Percentiles rank a stretch among this genome's conserved stretches.
phyloP scores from a whole-genome alignment of 2,888 invertebrate genomes.

The Drosophila hawaiiensis region DNA sequence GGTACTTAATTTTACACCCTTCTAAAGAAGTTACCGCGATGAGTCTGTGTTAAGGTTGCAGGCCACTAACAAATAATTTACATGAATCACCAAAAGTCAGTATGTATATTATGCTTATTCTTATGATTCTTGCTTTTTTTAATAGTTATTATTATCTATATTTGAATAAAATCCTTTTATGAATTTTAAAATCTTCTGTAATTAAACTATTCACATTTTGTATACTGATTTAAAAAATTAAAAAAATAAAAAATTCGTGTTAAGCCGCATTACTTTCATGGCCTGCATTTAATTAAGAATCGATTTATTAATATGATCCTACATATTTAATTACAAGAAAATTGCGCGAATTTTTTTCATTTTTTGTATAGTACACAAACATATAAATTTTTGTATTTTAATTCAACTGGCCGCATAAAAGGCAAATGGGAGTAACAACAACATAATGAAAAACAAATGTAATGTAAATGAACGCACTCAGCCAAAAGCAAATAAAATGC shows the following conservation, averaged over 20 bases:
- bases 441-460: constrained; percentile 24
- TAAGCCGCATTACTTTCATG: constrained; percentile 22
- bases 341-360: constrained; percentile 35
- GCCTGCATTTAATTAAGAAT: constrained; percentile 64
- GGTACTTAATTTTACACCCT: neutral
- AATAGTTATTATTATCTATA: neutral
- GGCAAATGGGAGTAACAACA: constrained; percentile 42
- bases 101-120: neutral
- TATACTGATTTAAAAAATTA: neutral
- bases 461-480: constrained; percentile 35
- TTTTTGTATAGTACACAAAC: constrained; percentile 1
- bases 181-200: neutral
- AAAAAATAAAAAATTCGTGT: neutral
- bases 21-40: neutral
- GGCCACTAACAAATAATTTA: neutral
- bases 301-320: constrained; percentile 62
- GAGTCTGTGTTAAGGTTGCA: neutral
- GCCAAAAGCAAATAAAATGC: constrained; percentile 40
- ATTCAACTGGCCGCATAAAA: constrained; percentile 62
- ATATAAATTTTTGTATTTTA: constrained; percentile 46
- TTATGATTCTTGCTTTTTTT: neutral
- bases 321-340: constrained; percentile 69
- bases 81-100: neutral
- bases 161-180: neutral
- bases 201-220: neutral